Evolutionary conservation across 2,797 vertebrate genomes (phyloP).

Genomic region (Eupleurogrammus muticus): DNA sequence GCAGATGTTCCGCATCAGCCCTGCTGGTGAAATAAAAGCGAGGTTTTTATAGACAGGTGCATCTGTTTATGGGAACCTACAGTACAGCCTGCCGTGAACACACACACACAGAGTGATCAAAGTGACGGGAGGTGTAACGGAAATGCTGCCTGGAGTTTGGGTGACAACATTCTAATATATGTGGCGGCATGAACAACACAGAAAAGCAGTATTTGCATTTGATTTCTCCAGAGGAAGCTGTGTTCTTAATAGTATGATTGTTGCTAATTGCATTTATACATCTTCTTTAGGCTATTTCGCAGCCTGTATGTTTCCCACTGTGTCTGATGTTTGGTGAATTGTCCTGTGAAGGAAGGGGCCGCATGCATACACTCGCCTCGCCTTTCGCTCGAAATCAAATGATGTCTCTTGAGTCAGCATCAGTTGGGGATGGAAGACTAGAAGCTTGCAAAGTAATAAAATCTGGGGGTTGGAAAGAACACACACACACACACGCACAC

Average conservation of each 20-base stretch:
- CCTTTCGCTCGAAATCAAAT: too few relatives aligned
- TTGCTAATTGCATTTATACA: too few relatives aligned
- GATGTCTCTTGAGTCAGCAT: not conserved
- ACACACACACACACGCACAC: not conserved
- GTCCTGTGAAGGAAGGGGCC: too few relatives aligned
- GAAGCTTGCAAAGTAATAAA: not conserved
- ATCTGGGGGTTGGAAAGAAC: not conserved
- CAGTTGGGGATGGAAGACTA: not conserved
- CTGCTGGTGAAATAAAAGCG: not conserved
- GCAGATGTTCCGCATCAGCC: constrained; percentile 9
- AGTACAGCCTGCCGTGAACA: not conserved
- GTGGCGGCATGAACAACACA: not conserved
- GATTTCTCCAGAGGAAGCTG: too few relatives aligned
- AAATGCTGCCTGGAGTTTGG: not conserved
- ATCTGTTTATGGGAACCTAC: constrained; percentile 1
- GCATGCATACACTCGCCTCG: too few relatives aligned
- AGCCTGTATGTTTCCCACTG: too few relatives aligned
- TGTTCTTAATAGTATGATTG: too few relatives aligned
- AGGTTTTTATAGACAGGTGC: constrained; percentile 1
- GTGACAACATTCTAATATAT: not conserved
- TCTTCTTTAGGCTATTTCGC: too few relatives aligned
- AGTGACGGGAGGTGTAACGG: not conserved
- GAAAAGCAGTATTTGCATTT: not conserved
- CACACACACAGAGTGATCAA: not conserved
- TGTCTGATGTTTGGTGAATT: too few relatives aligned